Evolutionary conservation across 2,888 invertebrate genomes (phyloP).

Genomic region (Baccha elongata): DNA sequence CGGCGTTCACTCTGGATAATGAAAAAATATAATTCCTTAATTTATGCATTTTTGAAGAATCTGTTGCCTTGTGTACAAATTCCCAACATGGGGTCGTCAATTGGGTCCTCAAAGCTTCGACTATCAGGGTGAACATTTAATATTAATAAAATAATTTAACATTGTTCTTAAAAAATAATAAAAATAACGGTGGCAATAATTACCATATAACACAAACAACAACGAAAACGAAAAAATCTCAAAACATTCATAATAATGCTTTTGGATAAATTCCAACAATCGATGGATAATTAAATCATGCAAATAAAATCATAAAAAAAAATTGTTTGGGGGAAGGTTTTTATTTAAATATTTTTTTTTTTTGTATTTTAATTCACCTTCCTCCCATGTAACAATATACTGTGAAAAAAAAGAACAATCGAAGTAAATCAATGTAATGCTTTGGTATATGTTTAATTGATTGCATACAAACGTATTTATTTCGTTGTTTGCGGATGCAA

Average conservation of each 20-base stretch:
- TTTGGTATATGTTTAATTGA: constrained; percentile 50
- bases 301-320: constrained; percentile 48
- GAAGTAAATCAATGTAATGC: constrained; percentile 46
- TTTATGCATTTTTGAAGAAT: constrained; percentile 68
- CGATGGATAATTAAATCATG: constrained; percentile 71
- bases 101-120: constrained; percentile 15
- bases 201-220: constrained; percentile 39
- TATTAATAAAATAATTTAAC: constrained; percentile 68
- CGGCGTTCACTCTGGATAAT: constrained; percentile 1
- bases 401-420: constrained; percentile 18
- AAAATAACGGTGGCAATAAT: constrained; percentile 34
- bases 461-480: constrained; percentile 61
- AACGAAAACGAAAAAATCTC: constrained; percentile 30
- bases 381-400: too few species aligned
- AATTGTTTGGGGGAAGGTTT: neutral
- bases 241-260: constrained; percentile 63
- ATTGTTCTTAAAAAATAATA: constrained; percentile 34
- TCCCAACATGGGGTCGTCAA: constrained; percentile 32
- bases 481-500: constrained; percentile 65
- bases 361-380: neutral
- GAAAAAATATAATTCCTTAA: constrained; percentile 49
- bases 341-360: too few species aligned
- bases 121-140: constrained; percentile 27
- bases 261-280: constrained; percentile 67
- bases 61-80: constrained; percentile 55